These are phyloP conservation scores for Argya squamiceps DNA, from an alignment of 2,797 vertebrate genomes.

Conservation along the genomic window DNA sequence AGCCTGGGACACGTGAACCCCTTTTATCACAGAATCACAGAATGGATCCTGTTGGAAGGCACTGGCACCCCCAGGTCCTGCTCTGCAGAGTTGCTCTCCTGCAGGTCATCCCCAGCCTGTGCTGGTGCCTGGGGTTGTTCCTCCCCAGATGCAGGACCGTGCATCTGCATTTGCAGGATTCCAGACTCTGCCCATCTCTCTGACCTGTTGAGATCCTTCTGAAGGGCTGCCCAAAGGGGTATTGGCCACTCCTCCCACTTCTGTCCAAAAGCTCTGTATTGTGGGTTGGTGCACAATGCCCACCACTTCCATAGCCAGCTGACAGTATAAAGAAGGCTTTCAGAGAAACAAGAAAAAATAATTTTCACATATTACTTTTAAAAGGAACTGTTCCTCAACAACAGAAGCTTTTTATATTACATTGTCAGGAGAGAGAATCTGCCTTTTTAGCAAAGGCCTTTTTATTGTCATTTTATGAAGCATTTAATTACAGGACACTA, in stretches of 20 bases:
- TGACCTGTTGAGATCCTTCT: neutral
- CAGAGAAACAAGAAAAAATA: neutral
- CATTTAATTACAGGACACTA: neutral
- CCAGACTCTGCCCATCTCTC: neutral
- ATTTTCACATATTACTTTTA: neutral
- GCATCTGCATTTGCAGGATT: neutral
- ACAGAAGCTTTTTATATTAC: neutral
- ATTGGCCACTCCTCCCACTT: neutral
- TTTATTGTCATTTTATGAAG: neutral
- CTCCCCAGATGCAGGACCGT: neutral
- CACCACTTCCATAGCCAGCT: neutral
- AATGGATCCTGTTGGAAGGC: rapidly evolving
- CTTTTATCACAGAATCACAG: neutral
- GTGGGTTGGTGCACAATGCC: neutral
- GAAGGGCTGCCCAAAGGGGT: neutral
- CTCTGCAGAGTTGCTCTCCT: neutral
- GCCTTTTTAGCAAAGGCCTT: neutral
- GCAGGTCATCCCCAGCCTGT: neutral
- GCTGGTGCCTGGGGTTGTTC: neutral
- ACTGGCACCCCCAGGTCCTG: too few relatives aligned
- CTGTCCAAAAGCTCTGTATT: neutral
- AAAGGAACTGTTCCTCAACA: neutral
- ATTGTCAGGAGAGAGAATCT: neutral
- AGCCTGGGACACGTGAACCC: neutral
- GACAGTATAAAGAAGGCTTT: neutral